A percentile compares a stretch with the other conserved stretches of the same genome.
phyloP scores from a whole-genome alignment of 2,113 vertebrate species.

The Chaetura pelagica region DNA sequence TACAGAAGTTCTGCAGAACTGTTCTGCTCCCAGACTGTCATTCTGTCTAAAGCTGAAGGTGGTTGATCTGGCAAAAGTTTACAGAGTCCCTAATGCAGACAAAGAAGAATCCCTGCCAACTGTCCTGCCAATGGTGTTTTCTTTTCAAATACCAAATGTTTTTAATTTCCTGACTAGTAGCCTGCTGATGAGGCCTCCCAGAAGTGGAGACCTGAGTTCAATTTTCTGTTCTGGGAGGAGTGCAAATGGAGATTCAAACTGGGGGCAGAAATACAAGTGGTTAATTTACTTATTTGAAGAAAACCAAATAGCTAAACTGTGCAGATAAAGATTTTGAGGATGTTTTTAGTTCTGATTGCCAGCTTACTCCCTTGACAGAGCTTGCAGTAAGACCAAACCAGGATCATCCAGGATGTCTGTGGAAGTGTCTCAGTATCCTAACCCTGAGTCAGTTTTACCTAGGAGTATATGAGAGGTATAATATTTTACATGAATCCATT shows the following conservation, averaged over 20 bases:
- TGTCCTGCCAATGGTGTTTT: not conserved
- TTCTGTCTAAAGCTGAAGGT: not conserved
- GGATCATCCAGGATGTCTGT: not conserved
- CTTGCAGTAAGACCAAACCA: not conserved
- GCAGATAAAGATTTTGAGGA: not conserved
- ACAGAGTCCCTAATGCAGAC: not conserved
- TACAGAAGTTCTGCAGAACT: not conserved
- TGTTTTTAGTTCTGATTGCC: not conserved
- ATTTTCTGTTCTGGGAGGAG: not conserved
- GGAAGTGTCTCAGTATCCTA: not conserved
- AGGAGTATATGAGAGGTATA: fast-evolving
- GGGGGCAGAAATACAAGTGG: not conserved
- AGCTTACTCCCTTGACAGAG: not conserved
- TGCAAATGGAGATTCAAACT: not conserved
- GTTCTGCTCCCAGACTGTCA: not conserved
- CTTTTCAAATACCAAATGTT: not conserved
- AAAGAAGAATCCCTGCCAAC: not conserved
- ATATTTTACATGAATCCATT: not conserved
- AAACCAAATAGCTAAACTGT: not conserved
- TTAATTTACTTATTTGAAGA: not conserved
- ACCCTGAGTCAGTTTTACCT: not conserved
- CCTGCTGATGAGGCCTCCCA: not conserved
- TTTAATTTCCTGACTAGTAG: not conserved
- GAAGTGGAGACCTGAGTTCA: not conserved
- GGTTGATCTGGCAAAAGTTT: not conserved